A percentile compares a stretch with the other conserved stretches of the same genome.
Evolutionary conservation across 2,888 invertebrate genomes (phyloP).

Genomic region (Furcula furcula): DNA sequence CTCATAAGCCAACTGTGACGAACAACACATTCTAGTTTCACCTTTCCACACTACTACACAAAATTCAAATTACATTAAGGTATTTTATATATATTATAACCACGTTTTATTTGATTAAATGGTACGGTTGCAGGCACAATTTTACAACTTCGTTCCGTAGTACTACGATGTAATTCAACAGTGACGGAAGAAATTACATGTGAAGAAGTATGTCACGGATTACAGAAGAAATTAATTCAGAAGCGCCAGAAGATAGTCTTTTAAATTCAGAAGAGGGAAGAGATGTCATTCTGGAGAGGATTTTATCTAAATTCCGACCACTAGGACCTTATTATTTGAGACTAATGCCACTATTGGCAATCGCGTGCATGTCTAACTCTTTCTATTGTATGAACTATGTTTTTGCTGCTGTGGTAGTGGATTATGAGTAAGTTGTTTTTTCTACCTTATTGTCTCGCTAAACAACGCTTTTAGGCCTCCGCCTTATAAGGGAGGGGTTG

Average conservation of each 20-base stretch:
- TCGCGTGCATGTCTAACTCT: conserved; percentile 18
- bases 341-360: conserved; percentile 25
- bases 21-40: too few species aligned
- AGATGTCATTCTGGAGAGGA: conserved; percentile 20
- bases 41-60: too few species aligned
- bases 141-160: not conserved
- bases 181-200: not conserved
- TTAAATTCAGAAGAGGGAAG: conserved; percentile 27
- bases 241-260: conserved; percentile 22
- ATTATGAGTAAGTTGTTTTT: conserved; percentile 11
- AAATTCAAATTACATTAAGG: not conserved
- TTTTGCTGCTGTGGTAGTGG: conserved; percentile 17
- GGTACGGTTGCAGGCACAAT: not conserved
- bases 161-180: not conserved
- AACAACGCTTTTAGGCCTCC: too few species aligned
- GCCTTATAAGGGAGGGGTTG: too few species aligned
- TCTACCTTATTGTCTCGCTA: not conserved
- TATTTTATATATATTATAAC: not conserved
- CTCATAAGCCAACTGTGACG: too few species aligned
- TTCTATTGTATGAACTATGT: conserved; percentile 25
- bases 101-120: not conserved
- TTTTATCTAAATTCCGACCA: conserved; percentile 22
- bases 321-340: conserved; percentile 24
- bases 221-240: conserved; percentile 3
- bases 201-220: not conserved